Percentiles rank a stretch among this genome's conserved stretches.
phyloP scores from a whole-genome alignment of 1,140 invertebrate species.

The Homalodisca vitripennis region DNA sequence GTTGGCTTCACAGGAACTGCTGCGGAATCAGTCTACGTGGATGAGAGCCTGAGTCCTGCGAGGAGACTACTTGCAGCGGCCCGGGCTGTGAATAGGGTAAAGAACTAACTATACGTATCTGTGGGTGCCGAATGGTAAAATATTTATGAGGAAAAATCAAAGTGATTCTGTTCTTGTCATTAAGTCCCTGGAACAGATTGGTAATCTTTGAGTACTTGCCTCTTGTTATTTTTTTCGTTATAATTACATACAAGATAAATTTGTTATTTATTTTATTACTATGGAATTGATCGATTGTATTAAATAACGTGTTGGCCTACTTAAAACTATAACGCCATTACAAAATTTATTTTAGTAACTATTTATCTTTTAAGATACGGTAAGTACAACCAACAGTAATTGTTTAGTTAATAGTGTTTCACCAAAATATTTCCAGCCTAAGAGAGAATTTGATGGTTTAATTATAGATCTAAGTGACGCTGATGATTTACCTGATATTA shows the following conservation, averaged over 20 bases:
- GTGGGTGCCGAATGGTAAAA: background rate
- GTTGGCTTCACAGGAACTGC: background rate
- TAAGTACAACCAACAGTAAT: background rate
- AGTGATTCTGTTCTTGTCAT: background rate
- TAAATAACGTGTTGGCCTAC: background rate
- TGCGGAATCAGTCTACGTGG: background rate
- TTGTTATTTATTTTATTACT: background rate
- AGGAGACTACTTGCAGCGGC: background rate
- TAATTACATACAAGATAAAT: background rate
- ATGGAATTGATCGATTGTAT: background rate
- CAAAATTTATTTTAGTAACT: background rate
- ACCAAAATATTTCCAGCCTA: background rate
- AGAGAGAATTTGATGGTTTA: background rate
- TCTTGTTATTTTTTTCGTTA: background rate
- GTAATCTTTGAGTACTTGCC: background rate
- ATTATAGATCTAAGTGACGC: background rate
- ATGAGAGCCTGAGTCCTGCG: background rate
- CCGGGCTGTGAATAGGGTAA: background rate
- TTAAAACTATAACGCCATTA: background rate
- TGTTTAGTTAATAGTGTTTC: background rate
- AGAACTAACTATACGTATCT: background rate
- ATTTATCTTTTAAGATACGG: background rate
- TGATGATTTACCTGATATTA: background rate
- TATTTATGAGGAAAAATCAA: conserved; percentile 11
- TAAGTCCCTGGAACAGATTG: background rate